Conservation (phyloP, 1,140 invertebrate genomes). For the Bilobella aurantiaca region DNA sequence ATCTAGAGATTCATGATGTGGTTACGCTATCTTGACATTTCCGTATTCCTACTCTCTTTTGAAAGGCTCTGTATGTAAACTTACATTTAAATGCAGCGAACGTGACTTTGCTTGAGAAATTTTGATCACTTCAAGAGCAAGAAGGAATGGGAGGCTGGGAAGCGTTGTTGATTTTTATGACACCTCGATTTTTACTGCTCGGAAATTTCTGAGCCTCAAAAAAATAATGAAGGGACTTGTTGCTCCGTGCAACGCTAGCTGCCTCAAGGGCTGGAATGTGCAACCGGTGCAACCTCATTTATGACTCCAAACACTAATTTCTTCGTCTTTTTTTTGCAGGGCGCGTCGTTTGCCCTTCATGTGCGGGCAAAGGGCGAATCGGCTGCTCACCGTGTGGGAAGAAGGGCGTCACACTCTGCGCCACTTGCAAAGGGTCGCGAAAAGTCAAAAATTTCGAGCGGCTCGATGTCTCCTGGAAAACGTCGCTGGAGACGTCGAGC, state of each 20-base stretch:
- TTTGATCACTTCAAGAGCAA: too few relatives aligned
- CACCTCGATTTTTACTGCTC: not conserved
- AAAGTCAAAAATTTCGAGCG: not conserved
- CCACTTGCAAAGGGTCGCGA: not conserved
- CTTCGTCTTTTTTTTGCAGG: not conserved
- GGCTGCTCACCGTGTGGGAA: not conserved
- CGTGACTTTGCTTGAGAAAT: not conserved
- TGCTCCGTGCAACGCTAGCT: too few relatives aligned
- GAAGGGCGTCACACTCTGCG: conserved; percentile 1
- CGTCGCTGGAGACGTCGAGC: not conserved
- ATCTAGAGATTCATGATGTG: too few relatives aligned
- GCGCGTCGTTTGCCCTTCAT: not conserved
- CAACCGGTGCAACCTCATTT: too few relatives aligned
- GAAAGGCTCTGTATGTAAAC: too few relatives aligned
- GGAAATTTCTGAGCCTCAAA: not conserved
- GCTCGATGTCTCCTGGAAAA: conserved; percentile 1
- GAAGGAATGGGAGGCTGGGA: too few relatives aligned
- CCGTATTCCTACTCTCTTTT: too few relatives aligned
- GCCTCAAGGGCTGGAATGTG: too few relatives aligned
- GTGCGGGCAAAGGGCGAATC: not conserved
- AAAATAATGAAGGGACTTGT: not conserved
- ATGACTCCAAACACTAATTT: not conserved
- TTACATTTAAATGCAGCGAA: too few relatives aligned
- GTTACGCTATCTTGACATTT: too few relatives aligned
- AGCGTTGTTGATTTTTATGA: not conserved